Percentiles rank a stretch among this genome's conserved stretches.
These are phyloP conservation scores for Smittia aterrima DNA, from an alignment of 2,888 invertebrate genomes.

Conservation along the genomic window DNA sequence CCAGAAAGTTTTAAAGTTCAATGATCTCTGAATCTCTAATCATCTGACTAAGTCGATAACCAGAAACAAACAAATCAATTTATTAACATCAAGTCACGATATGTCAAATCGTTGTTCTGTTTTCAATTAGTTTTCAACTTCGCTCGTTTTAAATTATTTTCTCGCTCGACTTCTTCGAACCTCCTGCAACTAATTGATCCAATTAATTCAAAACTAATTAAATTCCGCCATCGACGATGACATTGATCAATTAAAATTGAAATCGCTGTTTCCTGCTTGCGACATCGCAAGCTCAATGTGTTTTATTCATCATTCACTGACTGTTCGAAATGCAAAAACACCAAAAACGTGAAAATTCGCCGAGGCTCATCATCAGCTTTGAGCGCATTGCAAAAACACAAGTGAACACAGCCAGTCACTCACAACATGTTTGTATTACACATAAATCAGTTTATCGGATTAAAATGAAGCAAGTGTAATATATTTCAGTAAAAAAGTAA, in stretches of 20 bases:
- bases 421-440: not conserved
- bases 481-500: constrained; percentile 26
- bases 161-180: no score
- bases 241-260: not conserved
- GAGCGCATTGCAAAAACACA: not conserved
- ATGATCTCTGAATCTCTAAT: no score
- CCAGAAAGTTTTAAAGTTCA: no score
- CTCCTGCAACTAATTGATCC: no score
- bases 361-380: not conserved
- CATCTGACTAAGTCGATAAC: no score
- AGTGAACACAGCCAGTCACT: not conserved
- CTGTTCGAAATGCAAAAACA: not conserved
- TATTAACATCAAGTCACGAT: no score
- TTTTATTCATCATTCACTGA: not conserved
- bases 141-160: not conserved
- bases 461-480: constrained; percentile 12
- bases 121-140: no score
- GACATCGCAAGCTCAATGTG: not conserved
- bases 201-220: not conserved
- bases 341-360: constrained; percentile 13
- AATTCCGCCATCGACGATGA: not conserved
- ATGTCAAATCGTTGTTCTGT: no score
- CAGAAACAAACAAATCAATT: no score
- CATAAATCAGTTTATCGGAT: constrained; percentile 18
- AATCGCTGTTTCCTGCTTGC: not conserved